Evolutionary conservation across 2,797 vertebrate species (phyloP).

Genomic region (Brachyrhaphis roseni): DNA sequence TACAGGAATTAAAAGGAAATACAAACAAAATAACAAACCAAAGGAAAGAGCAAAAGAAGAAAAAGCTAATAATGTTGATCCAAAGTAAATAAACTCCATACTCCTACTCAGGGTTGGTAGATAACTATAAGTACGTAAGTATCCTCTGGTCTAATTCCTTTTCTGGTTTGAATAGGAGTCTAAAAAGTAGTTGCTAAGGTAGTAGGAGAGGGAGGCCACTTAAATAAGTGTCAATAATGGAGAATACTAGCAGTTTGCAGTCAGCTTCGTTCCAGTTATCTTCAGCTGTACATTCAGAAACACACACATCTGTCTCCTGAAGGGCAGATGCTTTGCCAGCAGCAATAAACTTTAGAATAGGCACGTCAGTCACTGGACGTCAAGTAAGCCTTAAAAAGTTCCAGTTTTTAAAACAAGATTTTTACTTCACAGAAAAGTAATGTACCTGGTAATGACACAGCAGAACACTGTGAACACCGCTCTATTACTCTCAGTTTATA

Average conservation of each 20-base stretch:
- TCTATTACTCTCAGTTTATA: neutral
- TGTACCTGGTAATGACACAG: neutral
- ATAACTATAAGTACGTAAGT: too few species aligned
- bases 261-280: neutral
- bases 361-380: neutral
- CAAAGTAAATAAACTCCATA: too few species aligned
- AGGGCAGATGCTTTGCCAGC: neutral
- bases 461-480: neutral
- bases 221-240: neutral
- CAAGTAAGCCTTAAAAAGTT: neutral
- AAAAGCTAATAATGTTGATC: too few species aligned
- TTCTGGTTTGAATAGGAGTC: too few species aligned
- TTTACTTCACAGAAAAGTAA: neutral
- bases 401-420: neutral
- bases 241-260: neutral
- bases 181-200: too few species aligned
- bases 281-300: neutral
- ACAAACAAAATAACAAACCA: too few species aligned
- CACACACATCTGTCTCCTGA: neutral
- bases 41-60: too few species aligned
- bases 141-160: too few species aligned
- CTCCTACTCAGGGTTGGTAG: too few species aligned
- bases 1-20: too few species aligned
- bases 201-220: neutral
- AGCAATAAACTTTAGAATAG: neutral